Evolutionary conservation across 2,113 vertebrate genomes (phyloP).

Genomic region (Chaetodon auriga): DNA sequence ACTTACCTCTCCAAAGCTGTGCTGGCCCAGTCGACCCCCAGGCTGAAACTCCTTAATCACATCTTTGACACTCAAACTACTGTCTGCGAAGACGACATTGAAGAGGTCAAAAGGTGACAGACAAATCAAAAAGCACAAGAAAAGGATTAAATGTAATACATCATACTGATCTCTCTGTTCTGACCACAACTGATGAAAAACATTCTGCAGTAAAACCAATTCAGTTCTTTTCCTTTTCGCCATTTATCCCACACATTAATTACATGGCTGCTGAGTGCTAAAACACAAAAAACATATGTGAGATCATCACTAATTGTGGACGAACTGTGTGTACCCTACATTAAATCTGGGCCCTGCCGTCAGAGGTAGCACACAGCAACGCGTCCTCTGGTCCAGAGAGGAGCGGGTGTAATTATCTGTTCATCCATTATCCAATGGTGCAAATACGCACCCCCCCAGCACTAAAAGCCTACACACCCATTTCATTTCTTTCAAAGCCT

Average conservation of each 20-base stretch:
- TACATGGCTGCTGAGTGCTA: not conserved
- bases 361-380: not conserved
- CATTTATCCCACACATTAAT: not conserved
- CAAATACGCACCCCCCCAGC: slow-evolving; percentile 15
- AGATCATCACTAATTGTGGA: not conserved
- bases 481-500: slow-evolving; percentile 69
- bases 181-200: not conserved
- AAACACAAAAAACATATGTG: not conserved
- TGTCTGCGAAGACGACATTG: slow-evolving; percentile 80
- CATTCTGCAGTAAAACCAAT: not conserved
- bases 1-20: slow-evolving; percentile 87
- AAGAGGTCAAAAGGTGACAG: not conserved
- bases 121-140: not conserved
- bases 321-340: not conserved
- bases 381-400: slow-evolving; percentile 31
- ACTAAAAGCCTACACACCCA: slow-evolving; percentile 63
- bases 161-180: not conserved
- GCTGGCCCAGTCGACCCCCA: slow-evolving; percentile 80
- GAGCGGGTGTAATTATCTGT: slow-evolving; percentile 58
- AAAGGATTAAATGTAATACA: not conserved
- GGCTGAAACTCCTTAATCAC: slow-evolving; percentile 88
- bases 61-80: slow-evolving; percentile 88
- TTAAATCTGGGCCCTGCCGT: slow-evolving; percentile 19
- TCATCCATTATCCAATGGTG: slow-evolving; percentile 55
- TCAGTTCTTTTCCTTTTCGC: not conserved